Percentiles rank a stretch among this genome's conserved stretches.
phyloP scores from a whole-genome alignment of 1,140 invertebrate species.

The Lepidostoma basale region DNA sequence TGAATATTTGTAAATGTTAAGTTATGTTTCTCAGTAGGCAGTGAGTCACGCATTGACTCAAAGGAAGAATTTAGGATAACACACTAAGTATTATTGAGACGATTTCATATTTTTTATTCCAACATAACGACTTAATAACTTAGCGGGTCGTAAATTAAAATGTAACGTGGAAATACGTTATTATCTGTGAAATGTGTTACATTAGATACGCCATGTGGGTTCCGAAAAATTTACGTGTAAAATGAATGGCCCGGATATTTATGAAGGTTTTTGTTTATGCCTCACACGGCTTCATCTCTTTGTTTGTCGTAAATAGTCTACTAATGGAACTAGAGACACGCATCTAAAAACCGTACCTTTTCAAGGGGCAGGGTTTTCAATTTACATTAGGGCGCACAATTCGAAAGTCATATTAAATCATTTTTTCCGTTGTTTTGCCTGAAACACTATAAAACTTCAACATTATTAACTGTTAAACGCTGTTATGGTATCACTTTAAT shows the following conservation, averaged over 20 bases:
- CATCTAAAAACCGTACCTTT: not conserved
- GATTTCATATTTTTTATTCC: not conserved
- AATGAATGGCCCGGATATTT: constrained; percentile 11
- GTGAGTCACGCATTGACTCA: no score
- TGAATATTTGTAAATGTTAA: no score
- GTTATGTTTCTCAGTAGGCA: no score
- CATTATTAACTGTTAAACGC: no score
- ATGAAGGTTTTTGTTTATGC: constrained; percentile 29
- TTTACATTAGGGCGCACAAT: not conserved
- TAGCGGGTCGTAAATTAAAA: constrained; percentile 6
- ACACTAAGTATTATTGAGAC: not conserved
- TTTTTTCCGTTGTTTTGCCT: no score
- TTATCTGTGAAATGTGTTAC: constrained; percentile 28
- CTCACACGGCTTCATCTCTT: not conserved
- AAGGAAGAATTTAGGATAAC: no score
- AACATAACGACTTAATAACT: constrained; percentile 19
- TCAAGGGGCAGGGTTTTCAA: not conserved
- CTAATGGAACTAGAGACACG: constrained; percentile 14
- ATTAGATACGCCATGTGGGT: constrained; percentile 28
- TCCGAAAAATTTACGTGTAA: constrained; percentile 1
- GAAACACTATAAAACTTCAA: no score
- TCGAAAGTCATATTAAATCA: no score
- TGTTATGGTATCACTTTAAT: no score
- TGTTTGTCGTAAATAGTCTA: constrained; percentile 20
- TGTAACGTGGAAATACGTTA: constrained; percentile 14